phyloP scores from a whole-genome alignment of 1,140 invertebrate genomes.

The Brachystomella parvula region DNA sequence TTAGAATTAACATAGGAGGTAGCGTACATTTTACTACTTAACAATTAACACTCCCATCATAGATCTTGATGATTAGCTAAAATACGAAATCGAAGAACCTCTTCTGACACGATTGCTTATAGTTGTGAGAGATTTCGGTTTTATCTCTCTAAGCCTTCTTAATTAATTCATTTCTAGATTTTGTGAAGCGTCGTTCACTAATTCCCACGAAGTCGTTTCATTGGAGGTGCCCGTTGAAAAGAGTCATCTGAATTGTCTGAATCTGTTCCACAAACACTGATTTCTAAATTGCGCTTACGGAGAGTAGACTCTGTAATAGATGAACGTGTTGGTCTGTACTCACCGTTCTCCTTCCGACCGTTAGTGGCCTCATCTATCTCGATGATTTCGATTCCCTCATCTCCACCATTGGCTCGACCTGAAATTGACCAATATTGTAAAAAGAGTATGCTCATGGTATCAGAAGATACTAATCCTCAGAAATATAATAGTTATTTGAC shows the following conservation, averaged over 20 bases:
- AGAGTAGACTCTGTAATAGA: slow-evolving; percentile 35
- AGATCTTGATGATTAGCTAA: too few species aligned
- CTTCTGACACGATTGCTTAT: background rate
- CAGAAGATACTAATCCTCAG: background rate
- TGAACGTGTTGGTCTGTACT: slow-evolving; percentile 26
- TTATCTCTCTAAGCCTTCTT: background rate
- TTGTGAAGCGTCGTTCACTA: slow-evolving; percentile 1
- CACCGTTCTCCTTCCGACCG: slow-evolving; percentile 34
- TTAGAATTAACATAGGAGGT: too few species aligned
- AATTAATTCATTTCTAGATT: slow-evolving; percentile 8
- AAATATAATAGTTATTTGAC: slow-evolving; percentile 6
- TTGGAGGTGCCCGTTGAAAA: slow-evolving; percentile 23
- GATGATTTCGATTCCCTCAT: slow-evolving; percentile 38
- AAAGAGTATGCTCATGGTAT: slow-evolving; percentile 6
- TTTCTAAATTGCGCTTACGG: slow-evolving; percentile 36
- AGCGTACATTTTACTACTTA: too few species aligned
- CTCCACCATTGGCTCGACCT: slow-evolving; percentile 26
- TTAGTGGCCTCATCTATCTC: slow-evolving; percentile 37
- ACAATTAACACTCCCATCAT: too few species aligned
- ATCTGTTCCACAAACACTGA: slow-evolving; percentile 36
- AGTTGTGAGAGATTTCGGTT: background rate
- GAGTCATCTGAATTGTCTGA: slow-evolving; percentile 34
- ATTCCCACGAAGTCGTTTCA: slow-evolving; percentile 32
- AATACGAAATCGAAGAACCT: background rate
- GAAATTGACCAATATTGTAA: slow-evolving; percentile 15